Conservation (phyloP, 2,113 vertebrate genomes). For the Cricetomys ansorgei region DNA sequence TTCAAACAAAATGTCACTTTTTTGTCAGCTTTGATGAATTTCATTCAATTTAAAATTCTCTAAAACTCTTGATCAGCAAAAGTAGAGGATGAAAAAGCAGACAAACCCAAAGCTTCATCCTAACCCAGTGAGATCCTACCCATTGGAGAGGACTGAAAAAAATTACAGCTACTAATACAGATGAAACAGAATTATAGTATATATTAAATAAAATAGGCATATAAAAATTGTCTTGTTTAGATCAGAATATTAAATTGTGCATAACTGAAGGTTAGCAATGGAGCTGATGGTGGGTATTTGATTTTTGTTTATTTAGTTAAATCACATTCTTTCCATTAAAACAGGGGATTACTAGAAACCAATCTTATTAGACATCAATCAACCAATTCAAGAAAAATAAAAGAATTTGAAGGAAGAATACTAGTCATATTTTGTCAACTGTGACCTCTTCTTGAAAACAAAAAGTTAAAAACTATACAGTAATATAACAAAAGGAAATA, state of each 20-base stretch:
- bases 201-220: neutral
- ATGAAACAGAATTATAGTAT: neutral
- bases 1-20: neutral
- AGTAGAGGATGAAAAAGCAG: neutral
- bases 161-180: neutral
- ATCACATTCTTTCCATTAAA: neutral
- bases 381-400: constrained; percentile 36
- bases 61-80: neutral
- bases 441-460: neutral
- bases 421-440: constrained; percentile 19
- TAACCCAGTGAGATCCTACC: neutral
- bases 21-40: constrained; percentile 14
- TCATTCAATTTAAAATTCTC: constrained; percentile 47
- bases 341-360: neutral
- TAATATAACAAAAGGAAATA: neutral
- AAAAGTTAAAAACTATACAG: neutral
- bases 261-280: neutral
- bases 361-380: constrained; percentile 39
- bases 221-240: constrained; percentile 31
- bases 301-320: constrained; percentile 41
- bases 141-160: neutral
- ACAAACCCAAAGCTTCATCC: neutral
- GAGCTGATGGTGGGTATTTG: neutral
- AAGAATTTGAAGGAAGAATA: constrained; percentile 41
- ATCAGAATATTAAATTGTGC: neutral